These are phyloP conservation scores for Dromius quadrimaculatus DNA, from an alignment of 2,888 invertebrate species.

Conservation along the genomic window DNA sequence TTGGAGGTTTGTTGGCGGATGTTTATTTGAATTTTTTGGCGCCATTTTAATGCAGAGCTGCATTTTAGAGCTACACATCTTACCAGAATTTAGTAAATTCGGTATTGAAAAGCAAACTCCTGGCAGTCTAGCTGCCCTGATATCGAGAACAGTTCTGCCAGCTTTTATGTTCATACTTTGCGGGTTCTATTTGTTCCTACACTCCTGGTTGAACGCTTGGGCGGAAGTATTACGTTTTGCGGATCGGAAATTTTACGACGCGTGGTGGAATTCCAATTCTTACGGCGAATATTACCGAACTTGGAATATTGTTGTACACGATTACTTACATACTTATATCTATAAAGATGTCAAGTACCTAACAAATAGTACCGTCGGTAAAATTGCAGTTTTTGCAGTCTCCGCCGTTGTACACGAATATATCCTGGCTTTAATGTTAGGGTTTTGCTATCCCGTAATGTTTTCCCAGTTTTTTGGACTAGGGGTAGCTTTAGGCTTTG, in stretches of 20 bases:
- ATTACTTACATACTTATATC: slow-evolving; percentile 92
- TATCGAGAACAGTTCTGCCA: slow-evolving; percentile 81
- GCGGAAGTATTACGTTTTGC: slow-evolving; percentile 90
- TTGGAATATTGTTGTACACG: slow-evolving; percentile 96
- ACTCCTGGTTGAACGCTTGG: slow-evolving; percentile 92
- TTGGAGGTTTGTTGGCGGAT: slow-evolving; percentile 78
- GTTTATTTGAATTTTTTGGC: slow-evolving; percentile 79
- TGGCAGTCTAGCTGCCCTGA: slow-evolving; percentile 68
- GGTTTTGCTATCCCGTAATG: slow-evolving; percentile 90
- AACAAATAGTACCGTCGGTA: slow-evolving; percentile 67
- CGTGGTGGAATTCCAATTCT: slow-evolving; percentile 95
- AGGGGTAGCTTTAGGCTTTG: slow-evolving; percentile 72
- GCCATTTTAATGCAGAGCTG: slow-evolving; percentile 83
- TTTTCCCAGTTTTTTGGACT: slow-evolving; percentile 81
- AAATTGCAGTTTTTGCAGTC: slow-evolving; percentile 78
- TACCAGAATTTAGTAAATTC: slow-evolving; percentile 75
- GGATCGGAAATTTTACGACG: slow-evolving; percentile 89
- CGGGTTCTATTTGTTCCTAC: slow-evolving; percentile 83
- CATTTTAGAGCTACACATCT: slow-evolving; percentile 80
- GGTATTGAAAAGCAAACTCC: slow-evolving; percentile 66
- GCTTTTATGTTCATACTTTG: slow-evolving; percentile 77
- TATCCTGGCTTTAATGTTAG: slow-evolving; percentile 80
- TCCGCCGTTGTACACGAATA: slow-evolving; percentile 93
- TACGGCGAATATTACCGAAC: slow-evolving; percentile 88
- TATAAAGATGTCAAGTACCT: slow-evolving; percentile 76